Conservation (phyloP, 2,888 invertebrate species). For the Drosophila kuntzei region DNA sequence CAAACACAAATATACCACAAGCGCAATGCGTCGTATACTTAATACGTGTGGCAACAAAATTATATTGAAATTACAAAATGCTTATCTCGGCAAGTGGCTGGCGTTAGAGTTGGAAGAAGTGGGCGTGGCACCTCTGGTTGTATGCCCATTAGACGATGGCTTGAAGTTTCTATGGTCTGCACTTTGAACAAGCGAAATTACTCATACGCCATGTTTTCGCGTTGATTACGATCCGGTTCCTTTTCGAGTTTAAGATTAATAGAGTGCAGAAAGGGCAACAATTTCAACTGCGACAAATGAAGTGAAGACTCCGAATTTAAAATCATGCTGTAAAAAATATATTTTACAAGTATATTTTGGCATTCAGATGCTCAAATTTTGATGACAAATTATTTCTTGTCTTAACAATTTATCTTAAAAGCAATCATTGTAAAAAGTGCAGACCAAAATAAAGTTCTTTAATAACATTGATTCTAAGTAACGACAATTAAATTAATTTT, state of each 20-base stretch:
- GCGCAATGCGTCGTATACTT: constrained; percentile 71
- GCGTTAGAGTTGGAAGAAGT: constrained; percentile 10
- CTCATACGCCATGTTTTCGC: constrained; percentile 13
- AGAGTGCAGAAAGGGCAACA: not conserved
- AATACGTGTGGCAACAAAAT: constrained; percentile 59
- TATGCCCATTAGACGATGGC: constrained; percentile 29
- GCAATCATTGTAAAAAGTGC: too few species aligned
- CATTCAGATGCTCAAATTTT: not conserved
- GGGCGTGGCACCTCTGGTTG: constrained; percentile 34
- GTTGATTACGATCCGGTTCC: not conserved
- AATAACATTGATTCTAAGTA: too few species aligned
- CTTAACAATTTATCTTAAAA: too few species aligned
- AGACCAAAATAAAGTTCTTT: too few species aligned
- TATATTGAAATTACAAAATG: constrained; percentile 75
- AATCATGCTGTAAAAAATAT: not conserved
- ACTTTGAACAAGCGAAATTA: constrained; percentile 12
- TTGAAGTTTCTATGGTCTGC: constrained; percentile 12
- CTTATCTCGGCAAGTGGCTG: constrained; percentile 36
- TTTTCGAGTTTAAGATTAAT: too few species aligned
- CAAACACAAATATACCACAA: constrained; percentile 53
- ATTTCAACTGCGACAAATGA: not conserved
- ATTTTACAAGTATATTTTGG: not conserved
- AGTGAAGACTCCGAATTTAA: not conserved
- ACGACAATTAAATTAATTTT: too few species aligned
- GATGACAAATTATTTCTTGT: not conserved